Evolutionary conservation across 2,888 invertebrate genomes (phyloP), one percentile per base, ranked within the genome.

Genomic region (Lepetodrilus schrolli): DNA sequence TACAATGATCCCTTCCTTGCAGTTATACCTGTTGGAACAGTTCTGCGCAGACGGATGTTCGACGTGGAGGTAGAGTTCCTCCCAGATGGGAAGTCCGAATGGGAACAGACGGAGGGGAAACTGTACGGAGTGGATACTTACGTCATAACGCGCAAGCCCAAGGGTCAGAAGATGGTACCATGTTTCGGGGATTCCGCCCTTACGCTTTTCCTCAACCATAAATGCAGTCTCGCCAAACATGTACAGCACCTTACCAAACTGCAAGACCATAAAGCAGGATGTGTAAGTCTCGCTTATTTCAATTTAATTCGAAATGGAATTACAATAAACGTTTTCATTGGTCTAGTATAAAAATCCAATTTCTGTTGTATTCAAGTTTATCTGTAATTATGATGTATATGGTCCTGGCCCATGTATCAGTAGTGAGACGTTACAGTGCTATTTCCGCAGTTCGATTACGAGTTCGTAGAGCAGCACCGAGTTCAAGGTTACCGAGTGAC

Each of bases 401-500:
- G n/a, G n/a, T n/a, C n/a, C n/a, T n/a, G n/a, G n/a, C n/a, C n/a
- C n/a, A n/a, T n/a, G n/a, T n/a, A n/a, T n/a, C n/a, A n/a, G n/a
- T n/a, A n/a, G n/a, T n/a, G n/a, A n/a, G n/a, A n/a, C n/a, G n/a
- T n/a, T n/a, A n/a, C n/a, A n/a, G n/a, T n/a, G n/a, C n/a, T n/a
- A n/a, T n/a, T n/a, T n/a, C n/a, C n/a, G n/a, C 83, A 86, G 86
- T 82, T 80, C 66, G 79, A 84, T 38, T 84, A 78, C 74, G 81
- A 85, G n/a, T 86, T 86, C 74, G 73, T 86, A 26, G 77, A 80
- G 4, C 73, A 75, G 36, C 80, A 82, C n/a, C 74, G 82, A 34
- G 80, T 82, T 7, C 71, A 80, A 8, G 76, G 81, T 26, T 84
- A 83, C 76, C 72, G 79, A 51, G 83, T 86, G 0, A 79, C 77